phyloP scores from a whole-genome alignment of 2,797 vertebrate genomes.

The Sebastes hubbsi region DNA sequence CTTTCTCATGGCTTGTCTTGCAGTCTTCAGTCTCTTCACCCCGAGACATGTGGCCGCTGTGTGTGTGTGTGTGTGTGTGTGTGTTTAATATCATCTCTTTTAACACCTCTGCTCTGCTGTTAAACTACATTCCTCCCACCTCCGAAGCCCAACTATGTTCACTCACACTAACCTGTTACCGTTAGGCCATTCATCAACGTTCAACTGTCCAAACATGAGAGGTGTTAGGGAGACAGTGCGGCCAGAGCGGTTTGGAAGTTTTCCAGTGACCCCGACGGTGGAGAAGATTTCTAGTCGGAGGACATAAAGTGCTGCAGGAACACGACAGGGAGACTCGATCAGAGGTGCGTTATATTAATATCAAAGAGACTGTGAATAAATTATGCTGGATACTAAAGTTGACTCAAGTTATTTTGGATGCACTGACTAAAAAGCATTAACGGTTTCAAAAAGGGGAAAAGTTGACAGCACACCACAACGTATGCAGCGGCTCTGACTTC shows the following conservation, averaged over 20 bases:
- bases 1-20: slow-evolving; percentile 37
- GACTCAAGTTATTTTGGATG: neutral
- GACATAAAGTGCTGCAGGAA: neutral
- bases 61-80: neutral
- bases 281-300: slow-evolving; percentile 35
- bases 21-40: slow-evolving; percentile 17
- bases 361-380: neutral
- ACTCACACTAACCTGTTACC: slow-evolving; percentile 75
- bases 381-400: neutral
- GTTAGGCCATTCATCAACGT: slow-evolving; percentile 73
- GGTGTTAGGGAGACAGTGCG: slow-evolving; percentile 72
- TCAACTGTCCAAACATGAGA: slow-evolving; percentile 78
- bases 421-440: neutral
- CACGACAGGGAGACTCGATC: neutral
- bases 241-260: slow-evolving; percentile 50
- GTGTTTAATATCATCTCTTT: slow-evolving; percentile 56
- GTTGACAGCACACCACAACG: neutral
- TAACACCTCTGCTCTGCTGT: slow-evolving; percentile 68
- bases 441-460: neutral
- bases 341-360: neutral
- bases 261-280: slow-evolving; percentile 45
- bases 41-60: slow-evolving; percentile 17
- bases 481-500: neutral
- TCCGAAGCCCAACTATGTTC: slow-evolving; percentile 75
- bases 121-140: slow-evolving; percentile 82